These are phyloP conservation scores for Chaetodon trifasciatus DNA, from an alignment of 2,797 vertebrate species.

Conservation along the genomic window DNA sequence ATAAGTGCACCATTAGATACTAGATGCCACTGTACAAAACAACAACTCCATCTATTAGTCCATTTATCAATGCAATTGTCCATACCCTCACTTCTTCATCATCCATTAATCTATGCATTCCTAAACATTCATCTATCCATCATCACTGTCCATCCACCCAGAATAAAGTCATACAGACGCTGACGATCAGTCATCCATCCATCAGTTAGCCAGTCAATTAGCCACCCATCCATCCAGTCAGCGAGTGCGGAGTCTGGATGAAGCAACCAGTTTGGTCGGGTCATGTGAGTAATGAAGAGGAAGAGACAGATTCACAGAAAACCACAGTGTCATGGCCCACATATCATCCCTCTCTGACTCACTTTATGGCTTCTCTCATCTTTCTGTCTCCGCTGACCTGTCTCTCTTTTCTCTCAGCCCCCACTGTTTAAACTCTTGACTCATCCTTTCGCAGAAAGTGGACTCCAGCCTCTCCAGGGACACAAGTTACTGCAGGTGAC, in stretches of 20 bases:
- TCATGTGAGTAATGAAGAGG: constrained; percentile 71
- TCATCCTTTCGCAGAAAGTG: constrained; percentile 40
- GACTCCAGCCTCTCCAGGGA: constrained; percentile 25
- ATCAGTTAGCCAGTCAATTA: constrained; percentile 72
- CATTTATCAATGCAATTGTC: constrained; percentile 24
- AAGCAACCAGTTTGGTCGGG: constrained; percentile 56
- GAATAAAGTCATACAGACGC: constrained; percentile 53
- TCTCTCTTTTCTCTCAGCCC: constrained; percentile 31
- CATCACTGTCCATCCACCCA: constrained; percentile 44
- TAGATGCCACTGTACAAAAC: not conserved
- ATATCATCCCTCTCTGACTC: constrained; percentile 62
- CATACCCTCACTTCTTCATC: constrained; percentile 6
- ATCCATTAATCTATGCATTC: constrained; percentile 42
- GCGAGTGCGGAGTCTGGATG: constrained; percentile 31
- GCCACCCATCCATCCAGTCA: constrained; percentile 63
- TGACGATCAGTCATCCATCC: constrained; percentile 52
- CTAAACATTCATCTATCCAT: constrained; percentile 31
- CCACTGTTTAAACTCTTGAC: constrained; percentile 53
- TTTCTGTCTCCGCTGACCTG: constrained; percentile 26
- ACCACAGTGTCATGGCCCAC: constrained; percentile 54
- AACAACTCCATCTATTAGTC: constrained; percentile 20
- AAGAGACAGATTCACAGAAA: constrained; percentile 63
- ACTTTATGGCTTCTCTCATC: constrained; percentile 52
- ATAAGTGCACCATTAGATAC: not conserved
- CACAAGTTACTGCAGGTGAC: constrained; percentile 21